These are phyloP conservation scores for Pluvianellus socialis DNA, from an alignment of 2,113 vertebrate genomes.

Conservation along the genomic window DNA sequence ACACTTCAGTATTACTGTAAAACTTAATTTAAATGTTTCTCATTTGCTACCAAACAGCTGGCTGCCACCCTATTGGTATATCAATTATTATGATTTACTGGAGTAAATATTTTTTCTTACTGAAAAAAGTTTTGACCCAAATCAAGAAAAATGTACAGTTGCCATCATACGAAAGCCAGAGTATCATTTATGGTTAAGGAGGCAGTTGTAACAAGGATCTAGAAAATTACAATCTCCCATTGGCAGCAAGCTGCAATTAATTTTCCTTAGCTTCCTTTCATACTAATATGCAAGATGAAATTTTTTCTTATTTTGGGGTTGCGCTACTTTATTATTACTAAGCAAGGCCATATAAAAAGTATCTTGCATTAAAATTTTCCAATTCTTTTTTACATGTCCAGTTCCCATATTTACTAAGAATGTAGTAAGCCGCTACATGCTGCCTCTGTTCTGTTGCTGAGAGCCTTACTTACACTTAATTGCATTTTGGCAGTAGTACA, in stretches of 20 bases:
- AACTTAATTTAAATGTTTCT: neutral
- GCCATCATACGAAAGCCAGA: neutral
- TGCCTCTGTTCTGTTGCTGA: neutral
- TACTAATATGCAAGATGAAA: neutral
- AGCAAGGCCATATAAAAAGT: neutral
- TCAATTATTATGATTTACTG: neutral
- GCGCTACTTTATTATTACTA: neutral
- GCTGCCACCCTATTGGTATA: neutral
- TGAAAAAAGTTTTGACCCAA: neutral
- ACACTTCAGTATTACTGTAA: neutral
- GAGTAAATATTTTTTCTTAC: neutral
- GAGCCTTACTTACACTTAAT: neutral
- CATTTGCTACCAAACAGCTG: neutral
- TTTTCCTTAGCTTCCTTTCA: neutral
- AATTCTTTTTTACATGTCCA: neutral
- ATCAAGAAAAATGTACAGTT: neutral
- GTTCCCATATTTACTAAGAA: neutral
- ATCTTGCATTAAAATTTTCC: neutral
- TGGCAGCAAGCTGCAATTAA: neutral
- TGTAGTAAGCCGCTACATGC: neutral
- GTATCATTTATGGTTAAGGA: neutral
- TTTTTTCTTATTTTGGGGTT: neutral
- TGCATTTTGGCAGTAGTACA: neutral
- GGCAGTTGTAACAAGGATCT: neutral
- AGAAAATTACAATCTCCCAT: neutral